phyloP scores from a whole-genome alignment of 2,797 vertebrate species.

The Acanthopagrus latus region DNA sequence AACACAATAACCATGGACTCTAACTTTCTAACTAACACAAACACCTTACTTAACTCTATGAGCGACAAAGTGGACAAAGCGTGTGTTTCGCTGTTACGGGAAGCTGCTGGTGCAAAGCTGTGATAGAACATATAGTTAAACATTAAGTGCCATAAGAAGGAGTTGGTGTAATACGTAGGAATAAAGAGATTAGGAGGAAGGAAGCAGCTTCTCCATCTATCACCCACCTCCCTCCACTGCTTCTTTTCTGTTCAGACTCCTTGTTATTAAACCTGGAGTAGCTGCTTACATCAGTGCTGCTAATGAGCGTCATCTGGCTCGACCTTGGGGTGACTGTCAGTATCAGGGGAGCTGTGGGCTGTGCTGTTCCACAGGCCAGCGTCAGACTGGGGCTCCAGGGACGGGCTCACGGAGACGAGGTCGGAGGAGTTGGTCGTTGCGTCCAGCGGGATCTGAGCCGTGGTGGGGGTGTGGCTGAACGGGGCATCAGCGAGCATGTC shows the following conservation, averaged over 20 bases:
- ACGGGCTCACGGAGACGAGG: slow-evolving; percentile 17
- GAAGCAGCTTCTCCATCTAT: slow-evolving; percentile 25
- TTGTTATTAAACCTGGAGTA: slow-evolving; percentile 20
- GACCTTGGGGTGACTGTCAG: slow-evolving; percentile 18
- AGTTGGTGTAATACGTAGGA: slow-evolving; percentile 33
- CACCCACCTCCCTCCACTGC: slow-evolving; percentile 16
- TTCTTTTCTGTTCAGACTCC: slow-evolving; percentile 24
- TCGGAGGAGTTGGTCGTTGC: slow-evolving; percentile 39
- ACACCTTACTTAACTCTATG: slow-evolving; percentile 28
- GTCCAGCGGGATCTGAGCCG: slow-evolving; percentile 39
- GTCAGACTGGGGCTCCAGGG: slow-evolving; percentile 50
- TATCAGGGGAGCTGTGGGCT: slow-evolving; percentile 38
- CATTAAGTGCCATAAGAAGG: slow-evolving; percentile 36
- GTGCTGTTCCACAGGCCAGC: slow-evolving; percentile 60
- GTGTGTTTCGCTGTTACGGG: slow-evolving; percentile 21
- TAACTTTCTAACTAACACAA: slow-evolving; percentile 50
- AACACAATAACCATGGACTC: slow-evolving; percentile 22
- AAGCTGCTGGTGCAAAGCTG: slow-evolving; percentile 57
- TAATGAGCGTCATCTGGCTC: slow-evolving; percentile 53
- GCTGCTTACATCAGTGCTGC: slow-evolving; percentile 23
- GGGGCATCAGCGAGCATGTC: background rate
- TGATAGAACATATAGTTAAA: slow-evolving; percentile 49
- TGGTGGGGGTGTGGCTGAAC: slow-evolving; percentile 30
- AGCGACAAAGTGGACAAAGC: slow-evolving; percentile 29
- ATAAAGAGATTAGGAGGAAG: slow-evolving; percentile 38